phyloP scores from a whole-genome alignment of 2,888 invertebrate genomes.

The Craniophora ligustri region DNA sequence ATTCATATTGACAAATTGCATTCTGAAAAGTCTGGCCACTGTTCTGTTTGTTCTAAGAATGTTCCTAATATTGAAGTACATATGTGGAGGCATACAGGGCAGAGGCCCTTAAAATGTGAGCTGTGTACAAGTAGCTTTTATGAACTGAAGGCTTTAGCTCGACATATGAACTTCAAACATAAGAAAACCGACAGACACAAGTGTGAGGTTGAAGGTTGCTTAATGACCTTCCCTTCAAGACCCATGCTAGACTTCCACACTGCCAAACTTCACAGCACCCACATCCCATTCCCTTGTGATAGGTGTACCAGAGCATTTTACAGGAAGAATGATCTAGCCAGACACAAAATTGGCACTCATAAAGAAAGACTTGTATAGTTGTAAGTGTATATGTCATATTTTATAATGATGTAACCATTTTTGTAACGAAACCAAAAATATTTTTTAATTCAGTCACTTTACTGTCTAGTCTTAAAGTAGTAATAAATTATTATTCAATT shows the following conservation, averaged over 20 bases:
- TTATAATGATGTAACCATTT: neutral
- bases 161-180: constrained; percentile 77
- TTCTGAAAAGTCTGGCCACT: constrained; percentile 86
- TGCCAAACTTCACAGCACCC: constrained; percentile 73
- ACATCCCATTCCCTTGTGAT: constrained; percentile 75
- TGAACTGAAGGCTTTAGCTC: constrained; percentile 72
- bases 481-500: constrained; percentile 10
- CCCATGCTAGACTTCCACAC: constrained; percentile 78
- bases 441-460: constrained; percentile 9
- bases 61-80: constrained; percentile 87
- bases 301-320: constrained; percentile 79
- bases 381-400: neutral
- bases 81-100: constrained; percentile 87
- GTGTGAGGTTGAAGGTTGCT: constrained; percentile 72
- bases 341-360: constrained; percentile 78
- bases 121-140: constrained; percentile 75
- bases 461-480: constrained; percentile 32
- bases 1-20: constrained; percentile 85
- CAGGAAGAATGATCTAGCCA: constrained; percentile 78
- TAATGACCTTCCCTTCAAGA: constrained; percentile 71
- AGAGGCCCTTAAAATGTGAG: constrained; percentile 79
- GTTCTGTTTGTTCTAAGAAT: constrained; percentile 82
- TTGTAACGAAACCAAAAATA: constrained; percentile 23
- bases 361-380: constrained; percentile 67
- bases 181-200: constrained; percentile 73